Conservation (phyloP, 2,797 vertebrate genomes). For the Carduelis carduelis region DNA sequence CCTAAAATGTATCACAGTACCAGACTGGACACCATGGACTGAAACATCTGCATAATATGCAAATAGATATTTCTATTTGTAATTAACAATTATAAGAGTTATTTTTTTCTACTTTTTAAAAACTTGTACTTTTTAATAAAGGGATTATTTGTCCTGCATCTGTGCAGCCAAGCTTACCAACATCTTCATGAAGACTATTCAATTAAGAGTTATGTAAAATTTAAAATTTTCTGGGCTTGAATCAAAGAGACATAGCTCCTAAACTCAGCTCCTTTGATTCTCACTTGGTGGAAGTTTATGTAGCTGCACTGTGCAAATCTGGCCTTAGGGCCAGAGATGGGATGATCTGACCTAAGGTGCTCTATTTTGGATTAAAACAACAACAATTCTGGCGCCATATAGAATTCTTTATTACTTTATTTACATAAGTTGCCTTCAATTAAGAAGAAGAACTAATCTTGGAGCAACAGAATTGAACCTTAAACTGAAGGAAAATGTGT, state of each 20-base stretch:
- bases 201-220: not conserved
- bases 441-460: not conserved
- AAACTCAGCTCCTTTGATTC: not conserved
- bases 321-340: not conserved
- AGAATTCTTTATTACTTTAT: not conserved
- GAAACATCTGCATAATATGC: not conserved
- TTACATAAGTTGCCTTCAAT: not conserved
- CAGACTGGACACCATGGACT: not conserved
- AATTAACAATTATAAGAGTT: not conserved
- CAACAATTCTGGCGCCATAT: not conserved
- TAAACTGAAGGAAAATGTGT: not conserved
- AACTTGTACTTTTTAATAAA: not conserved
- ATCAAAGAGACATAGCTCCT: not conserved
- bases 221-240: not conserved
- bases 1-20: not conserved
- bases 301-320: not conserved
- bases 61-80: not conserved
- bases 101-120: not conserved
- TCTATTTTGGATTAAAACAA: not conserved
- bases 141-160: not conserved
- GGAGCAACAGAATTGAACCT: not conserved
- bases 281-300: not conserved
- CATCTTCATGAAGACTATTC: not conserved
- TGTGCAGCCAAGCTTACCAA: not conserved
- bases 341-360: not conserved